These are phyloP conservation scores for Garrulus glandarius DNA, from an alignment of 2,797 vertebrate genomes.

Conservation along the genomic window DNA sequence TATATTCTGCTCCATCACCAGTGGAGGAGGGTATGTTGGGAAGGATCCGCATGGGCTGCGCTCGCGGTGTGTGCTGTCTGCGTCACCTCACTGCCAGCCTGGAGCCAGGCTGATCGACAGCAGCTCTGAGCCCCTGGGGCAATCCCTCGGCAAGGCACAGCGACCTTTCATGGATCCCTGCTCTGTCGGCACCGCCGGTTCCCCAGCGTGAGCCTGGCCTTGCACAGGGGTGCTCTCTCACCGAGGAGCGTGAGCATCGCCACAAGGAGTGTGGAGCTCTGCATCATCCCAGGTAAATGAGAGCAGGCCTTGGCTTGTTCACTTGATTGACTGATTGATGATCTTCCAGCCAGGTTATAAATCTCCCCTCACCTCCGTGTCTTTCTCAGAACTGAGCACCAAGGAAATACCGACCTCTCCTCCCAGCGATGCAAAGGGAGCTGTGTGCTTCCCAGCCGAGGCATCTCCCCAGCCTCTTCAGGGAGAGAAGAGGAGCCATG, in stretches of 20 bases:
- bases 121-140: neutral
- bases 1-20: neutral
- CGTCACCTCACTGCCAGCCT: rapidly evolving
- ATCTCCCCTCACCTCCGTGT: neutral
- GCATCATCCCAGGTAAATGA: neutral
- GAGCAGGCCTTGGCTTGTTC: neutral
- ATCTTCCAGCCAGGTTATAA: neutral
- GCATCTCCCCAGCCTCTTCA: neutral
- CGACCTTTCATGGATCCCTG: neutral
- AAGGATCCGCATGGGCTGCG: rapidly evolving
- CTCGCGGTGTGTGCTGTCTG: rapidly evolving
- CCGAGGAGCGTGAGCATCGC: rapidly evolving
- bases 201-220: rapidly evolving
- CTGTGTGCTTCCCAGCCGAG: neutral
- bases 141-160: neutral
- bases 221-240: neutral
- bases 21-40: neutral
- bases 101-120: neutral
- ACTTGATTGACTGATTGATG: neutral
- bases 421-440: rapidly evolving
- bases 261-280: rapidly evolving
- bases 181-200: rapidly evolving
- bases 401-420: neutral
- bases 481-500: neutral
- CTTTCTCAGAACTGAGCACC: neutral